Conservation (phyloP, 1,140 invertebrate genomes). For the Tribolium castaneum region DNA sequence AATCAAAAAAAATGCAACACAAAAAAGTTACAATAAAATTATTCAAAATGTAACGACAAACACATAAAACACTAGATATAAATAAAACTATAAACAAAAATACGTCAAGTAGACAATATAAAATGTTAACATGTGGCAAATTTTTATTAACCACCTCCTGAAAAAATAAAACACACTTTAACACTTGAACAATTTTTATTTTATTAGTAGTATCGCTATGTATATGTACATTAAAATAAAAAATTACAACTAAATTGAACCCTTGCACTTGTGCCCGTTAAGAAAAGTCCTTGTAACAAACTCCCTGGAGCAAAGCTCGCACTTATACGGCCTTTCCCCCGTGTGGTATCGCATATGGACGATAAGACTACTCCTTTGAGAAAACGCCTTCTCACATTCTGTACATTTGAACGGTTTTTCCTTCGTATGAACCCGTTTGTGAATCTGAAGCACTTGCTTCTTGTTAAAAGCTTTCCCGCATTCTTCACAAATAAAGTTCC, state of each 20-base stretch:
- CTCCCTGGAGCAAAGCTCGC: neutral
- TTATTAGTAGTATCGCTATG: no score
- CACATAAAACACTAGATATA: no score
- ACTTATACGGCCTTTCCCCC: constrained; percentile 59
- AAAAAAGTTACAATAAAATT: no score
- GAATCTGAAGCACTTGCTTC: constrained; percentile 43
- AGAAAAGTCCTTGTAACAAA: neutral
- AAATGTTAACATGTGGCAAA: no score
- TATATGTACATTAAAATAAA: no score
- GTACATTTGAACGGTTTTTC: constrained; percentile 66
- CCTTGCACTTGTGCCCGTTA: constrained; percentile 41
- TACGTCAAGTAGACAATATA: no score
- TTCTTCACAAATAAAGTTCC: constrained; percentile 31
- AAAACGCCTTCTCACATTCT: constrained; percentile 70
- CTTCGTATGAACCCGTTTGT: constrained; percentile 61
- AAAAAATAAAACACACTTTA: no score
- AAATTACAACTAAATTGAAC: neutral
- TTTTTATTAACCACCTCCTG: no score
- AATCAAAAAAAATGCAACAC: no score
- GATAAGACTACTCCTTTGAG: constrained; percentile 70
- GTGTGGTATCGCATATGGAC: constrained; percentile 67
- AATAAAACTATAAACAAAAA: no score
- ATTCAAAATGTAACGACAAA: no score
- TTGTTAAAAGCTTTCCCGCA: constrained; percentile 24
- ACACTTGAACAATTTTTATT: no score